phyloP scores from a whole-genome alignment of 1,140 invertebrate genomes.

The Carposina sasakii region DNA sequence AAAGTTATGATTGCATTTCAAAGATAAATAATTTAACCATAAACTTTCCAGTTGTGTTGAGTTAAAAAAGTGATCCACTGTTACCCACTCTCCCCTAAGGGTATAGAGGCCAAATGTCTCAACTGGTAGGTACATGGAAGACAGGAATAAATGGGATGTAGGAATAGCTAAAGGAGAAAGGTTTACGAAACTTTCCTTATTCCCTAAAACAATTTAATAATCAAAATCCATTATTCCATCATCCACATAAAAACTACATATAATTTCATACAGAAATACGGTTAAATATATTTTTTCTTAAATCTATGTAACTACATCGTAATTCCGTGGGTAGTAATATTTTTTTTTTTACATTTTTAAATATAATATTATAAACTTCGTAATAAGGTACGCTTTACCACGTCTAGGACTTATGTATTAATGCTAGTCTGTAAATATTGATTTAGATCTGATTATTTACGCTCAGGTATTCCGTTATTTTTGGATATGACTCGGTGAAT shows the following conservation, averaged over 20 bases:
- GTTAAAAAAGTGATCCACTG: too few relatives aligned
- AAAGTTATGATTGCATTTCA: too few relatives aligned
- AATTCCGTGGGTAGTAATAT: conserved; percentile 54
- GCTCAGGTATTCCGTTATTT: conserved; percentile 62
- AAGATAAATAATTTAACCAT: too few relatives aligned
- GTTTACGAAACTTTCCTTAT: conserved; percentile 30
- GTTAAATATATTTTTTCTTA: conserved; percentile 70
- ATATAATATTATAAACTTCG: too few relatives aligned
- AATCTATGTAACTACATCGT: conserved; percentile 61
- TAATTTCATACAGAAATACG: conserved; percentile 73
- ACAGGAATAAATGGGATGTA: too few relatives aligned
- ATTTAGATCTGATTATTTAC: conserved; percentile 47
- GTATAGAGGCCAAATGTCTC: too few relatives aligned
- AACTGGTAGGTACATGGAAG: too few relatives aligned
- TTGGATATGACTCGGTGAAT: conserved; percentile 57
- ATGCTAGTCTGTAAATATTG: conserved; percentile 61
- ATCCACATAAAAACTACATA: conserved; percentile 71
- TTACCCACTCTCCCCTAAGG: too few relatives aligned
- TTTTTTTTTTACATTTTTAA: conserved; percentile 68
- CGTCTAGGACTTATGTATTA: too few relatives aligned
- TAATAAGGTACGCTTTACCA: too few relatives aligned
- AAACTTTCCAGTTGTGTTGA: too few relatives aligned
- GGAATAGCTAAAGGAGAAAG: too few relatives aligned
- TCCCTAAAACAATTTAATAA: conserved; percentile 62
- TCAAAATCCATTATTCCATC: conserved; percentile 65